Base-by-base conservation (phyloP, 2,113 vertebrate genomes). In the Acrocephalus kingi region DNA sequence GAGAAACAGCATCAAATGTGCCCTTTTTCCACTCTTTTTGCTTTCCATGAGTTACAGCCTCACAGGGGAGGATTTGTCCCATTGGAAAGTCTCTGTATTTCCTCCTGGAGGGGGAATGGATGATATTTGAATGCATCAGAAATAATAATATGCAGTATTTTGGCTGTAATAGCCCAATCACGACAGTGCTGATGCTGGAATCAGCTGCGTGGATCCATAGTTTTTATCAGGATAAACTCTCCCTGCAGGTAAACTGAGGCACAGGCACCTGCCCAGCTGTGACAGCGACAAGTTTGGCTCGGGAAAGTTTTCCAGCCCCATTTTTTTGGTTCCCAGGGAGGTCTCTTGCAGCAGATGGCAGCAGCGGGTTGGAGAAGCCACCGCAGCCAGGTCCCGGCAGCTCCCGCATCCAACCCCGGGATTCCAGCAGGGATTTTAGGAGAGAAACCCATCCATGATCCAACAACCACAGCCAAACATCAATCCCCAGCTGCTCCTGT, bases 341-440 rank as follows among this genome's bases (percentile, higher is more conserved):
- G 19, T 52, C 33, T 84, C 87, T 72, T 23, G 66, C 96, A 94
- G 94, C 95, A 97, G 95, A 41, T 90, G 96, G 95, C 95, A 96
- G 94, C 95, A 96, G 90, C 1, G 66, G 78, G 11, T 94, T 91
- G 64, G 69, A 3, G 8, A 74, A 66, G 45, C 15, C 1, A 0
- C 13, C 2, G 2, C 7, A 46, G 30, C 27, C 1, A 0, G n/a
- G 18, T 49, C 28, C 11, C 0, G 1, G 55, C 74, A 43, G 51
- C 27, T 17, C 48, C 67, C 11, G 4, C 51, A 35, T 8, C 23
- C 72, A 24, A 1, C 4, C 21, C 5, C 1, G 30, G 59, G 1
- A 33, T 64, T 39, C 49, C 56, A 39, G 2, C 62, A 2, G 9
- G 66, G 20, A 27, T 5, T 3, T 7, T 0, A 1, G 30, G 48